These are phyloP conservation scores for Ceratitis capitata DNA, from an alignment of 1,140 invertebrate genomes.

Conservation along the genomic window DNA sequence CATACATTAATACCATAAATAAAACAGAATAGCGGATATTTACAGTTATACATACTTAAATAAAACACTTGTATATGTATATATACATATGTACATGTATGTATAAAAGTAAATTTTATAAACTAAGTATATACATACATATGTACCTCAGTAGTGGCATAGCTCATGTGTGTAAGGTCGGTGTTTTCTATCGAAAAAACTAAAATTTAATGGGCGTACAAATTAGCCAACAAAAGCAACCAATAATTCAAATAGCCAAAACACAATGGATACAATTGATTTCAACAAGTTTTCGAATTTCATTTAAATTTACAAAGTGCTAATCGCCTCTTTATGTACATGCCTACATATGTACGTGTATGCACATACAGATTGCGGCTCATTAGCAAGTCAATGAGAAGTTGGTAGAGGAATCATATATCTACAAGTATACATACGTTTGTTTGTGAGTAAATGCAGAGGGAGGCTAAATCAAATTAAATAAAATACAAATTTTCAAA, in stretches of 20 bases:
- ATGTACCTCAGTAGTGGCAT: not conserved
- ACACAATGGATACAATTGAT: not conserved
- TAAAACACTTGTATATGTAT: not conserved
- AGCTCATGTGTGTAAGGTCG: not conserved
- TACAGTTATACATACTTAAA: no score
- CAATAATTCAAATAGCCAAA: not conserved
- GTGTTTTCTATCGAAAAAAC: no score
- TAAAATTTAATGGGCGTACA: not conserved
- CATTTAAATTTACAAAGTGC: slow-evolving; percentile 2
- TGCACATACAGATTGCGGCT: slow-evolving; percentile 16
- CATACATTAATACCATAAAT: no score
- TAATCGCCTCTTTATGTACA: slow-evolving; percentile 4
- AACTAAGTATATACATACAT: not conserved
- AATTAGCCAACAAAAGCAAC: not conserved
- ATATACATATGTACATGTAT: not conserved
- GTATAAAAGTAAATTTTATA: not conserved
- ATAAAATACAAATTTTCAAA: not conserved
- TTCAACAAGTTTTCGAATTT: slow-evolving; percentile 29
- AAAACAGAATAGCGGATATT: not conserved
- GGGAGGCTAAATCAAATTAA: no score
- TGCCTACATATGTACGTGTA: no score
- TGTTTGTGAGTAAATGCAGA: no score
- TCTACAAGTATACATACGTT: not conserved
- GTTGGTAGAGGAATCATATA: not conserved
- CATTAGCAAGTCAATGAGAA: not conserved